Evolutionary conservation across 1,140 invertebrate genomes (phyloP), one percentile per base, ranked within the genome.

Genomic region (Leptinotarsa lineolata): DNA sequence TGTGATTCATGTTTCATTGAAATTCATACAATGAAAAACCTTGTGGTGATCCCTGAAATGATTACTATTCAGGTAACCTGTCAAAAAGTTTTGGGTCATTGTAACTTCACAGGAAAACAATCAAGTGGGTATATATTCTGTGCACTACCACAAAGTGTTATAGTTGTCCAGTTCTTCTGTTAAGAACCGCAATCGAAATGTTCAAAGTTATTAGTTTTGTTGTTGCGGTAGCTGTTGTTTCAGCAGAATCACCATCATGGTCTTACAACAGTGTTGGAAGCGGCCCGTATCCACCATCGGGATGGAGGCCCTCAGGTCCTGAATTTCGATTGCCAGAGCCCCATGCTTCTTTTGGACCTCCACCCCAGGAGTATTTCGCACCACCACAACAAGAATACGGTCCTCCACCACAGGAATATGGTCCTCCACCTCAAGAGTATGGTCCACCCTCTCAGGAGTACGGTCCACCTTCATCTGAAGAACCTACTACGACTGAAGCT

Each of bases 331-430:
- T 68, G 13, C 66, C 61, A 54, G n/a, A 15, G 16, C 48, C 48
- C n/a, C 48, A 54, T 54, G 16, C 48, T 5, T 1, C 48, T n/a
- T 54, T 15, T 54, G 8, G 30, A 11, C 30, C 30, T 1, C 66
- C 30, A 16, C 66, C 45, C 11, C 30, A 68, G 16, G 45, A 68
- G 20, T 68, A 68, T 24, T 22, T 45, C 20, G 13, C 66, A 68
- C 22, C 24, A 12, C 61, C 61, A 22, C 12, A 6, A 15, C 20
- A 63, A 63, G 61, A n/a, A 22, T 79, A 79, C 45, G 77, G 77
- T 48, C 76, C 77, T 44, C 77, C 77, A 24, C 39, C 60, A 68
- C 48, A 54, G 3, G n/a, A 18, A 1, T 54, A 54, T 54, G 48
- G 48, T 54, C 66, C 30, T 18, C 66, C 45, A 20, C 16, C 0